A percentile compares a stretch with the other conserved stretches of the same genome.
These are phyloP conservation scores for Zaprionus camerounensis DNA, from an alignment of 1,140 invertebrate species.

Conservation along the genomic window DNA sequence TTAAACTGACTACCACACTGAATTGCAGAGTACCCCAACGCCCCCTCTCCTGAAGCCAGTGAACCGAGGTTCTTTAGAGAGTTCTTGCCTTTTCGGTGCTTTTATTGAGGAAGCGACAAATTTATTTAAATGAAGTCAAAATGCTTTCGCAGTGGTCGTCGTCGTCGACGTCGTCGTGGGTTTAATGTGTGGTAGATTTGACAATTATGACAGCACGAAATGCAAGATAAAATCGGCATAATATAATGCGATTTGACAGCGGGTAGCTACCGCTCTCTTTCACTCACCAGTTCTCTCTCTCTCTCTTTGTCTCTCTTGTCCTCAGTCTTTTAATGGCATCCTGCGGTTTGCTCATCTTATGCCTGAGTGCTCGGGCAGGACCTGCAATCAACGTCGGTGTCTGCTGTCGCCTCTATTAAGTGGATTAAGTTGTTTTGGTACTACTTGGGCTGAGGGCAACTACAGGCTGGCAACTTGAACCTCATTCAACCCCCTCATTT, in stretches of 20 bases:
- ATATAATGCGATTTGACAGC: constrained; percentile 43
- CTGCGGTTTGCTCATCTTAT: constrained; percentile 16
- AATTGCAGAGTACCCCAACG: not conserved
- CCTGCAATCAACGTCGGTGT: constrained; percentile 54
- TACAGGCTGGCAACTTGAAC: not conserved
- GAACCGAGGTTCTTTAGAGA: constrained; percentile 31
- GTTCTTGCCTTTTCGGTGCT: constrained; percentile 46
- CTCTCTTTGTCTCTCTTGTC: not conserved
- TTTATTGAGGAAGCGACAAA: constrained; percentile 81
- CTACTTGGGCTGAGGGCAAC: constrained; percentile 1
- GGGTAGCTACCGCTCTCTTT: not conserved
- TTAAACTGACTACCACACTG: constrained; percentile 17
- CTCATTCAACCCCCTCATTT: constrained; percentile 13
- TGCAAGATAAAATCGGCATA: constrained; percentile 74
- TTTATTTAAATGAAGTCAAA: constrained; percentile 81
- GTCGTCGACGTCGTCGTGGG: constrained; percentile 38
- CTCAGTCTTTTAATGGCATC: not conserved
- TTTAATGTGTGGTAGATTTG: constrained; percentile 80
- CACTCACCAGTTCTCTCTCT: not conserved
- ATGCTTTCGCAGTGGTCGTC: constrained; percentile 46
- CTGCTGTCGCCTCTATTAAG: constrained; percentile 73
- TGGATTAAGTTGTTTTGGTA: constrained; percentile 76
- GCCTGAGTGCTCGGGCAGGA: constrained; percentile 46
- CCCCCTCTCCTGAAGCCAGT: not conserved
- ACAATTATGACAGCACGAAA: constrained; percentile 77